Evolutionary conservation across 2,797 vertebrate species (phyloP).

Genomic region (Sebastes umbrosus): DNA sequence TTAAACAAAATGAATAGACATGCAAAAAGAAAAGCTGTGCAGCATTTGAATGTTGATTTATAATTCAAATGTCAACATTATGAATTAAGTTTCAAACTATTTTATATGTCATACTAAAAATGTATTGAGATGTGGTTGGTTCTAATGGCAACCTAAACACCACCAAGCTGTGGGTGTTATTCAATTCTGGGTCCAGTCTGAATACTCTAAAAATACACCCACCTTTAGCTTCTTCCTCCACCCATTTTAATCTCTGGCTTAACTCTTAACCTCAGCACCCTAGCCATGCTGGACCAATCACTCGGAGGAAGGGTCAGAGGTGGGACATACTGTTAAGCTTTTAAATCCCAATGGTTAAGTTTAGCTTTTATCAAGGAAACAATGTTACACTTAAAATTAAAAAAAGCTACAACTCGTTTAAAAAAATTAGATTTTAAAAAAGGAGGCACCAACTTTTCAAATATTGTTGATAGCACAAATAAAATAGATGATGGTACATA

Average conservation of each 20-base stretch:
- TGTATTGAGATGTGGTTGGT: not conserved
- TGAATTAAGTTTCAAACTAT: not conserved
- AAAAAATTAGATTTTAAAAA: not conserved
- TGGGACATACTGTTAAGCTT: conserved; percentile 22
- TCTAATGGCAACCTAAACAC: not conserved
- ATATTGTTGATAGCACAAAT: not conserved
- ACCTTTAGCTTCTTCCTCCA: conserved; percentile 27
- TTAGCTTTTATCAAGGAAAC: conserved; percentile 18
- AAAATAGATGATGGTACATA: not conserved
- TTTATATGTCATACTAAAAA: not conserved
- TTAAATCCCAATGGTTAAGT: conserved; percentile 14
- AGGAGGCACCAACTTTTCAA: not conserved
- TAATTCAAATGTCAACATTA: not conserved
- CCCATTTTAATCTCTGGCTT: conserved; percentile 55
- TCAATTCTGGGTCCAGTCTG: not conserved
- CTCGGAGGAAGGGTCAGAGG: conserved; percentile 9
- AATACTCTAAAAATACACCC: conserved; percentile 53
- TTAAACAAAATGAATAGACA: not conserved
- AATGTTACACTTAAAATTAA: not conserved
- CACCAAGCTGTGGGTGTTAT: not conserved
- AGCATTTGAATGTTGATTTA: not conserved
- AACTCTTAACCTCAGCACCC: conserved; percentile 33
- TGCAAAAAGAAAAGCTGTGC: not conserved
- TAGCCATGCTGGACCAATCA: conserved; percentile 7
- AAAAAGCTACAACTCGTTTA: not conserved